A percentile compares a stretch with the other conserved stretches of the same genome.
phyloP scores from a whole-genome alignment of 1,140 invertebrate species.

The Drosophila sucinea region DNA sequence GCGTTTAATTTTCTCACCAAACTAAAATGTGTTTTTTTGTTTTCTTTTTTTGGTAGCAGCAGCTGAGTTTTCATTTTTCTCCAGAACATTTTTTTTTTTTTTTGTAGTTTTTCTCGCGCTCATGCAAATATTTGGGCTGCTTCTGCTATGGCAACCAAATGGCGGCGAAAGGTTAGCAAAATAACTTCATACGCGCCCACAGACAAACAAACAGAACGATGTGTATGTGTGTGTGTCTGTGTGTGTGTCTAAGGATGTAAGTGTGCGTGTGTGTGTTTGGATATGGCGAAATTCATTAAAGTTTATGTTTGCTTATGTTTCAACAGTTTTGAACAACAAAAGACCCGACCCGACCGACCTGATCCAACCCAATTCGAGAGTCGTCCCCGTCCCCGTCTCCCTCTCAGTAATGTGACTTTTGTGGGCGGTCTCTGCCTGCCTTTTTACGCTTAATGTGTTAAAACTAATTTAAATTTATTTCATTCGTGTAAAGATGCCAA shows the following conservation, averaged over 20 bases:
- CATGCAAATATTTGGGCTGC: constrained; percentile 74
- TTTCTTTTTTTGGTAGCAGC: constrained; percentile 21
- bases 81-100: constrained; percentile 35
- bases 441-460: constrained; percentile 80
- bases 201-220: constrained; percentile 8
- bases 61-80: constrained; percentile 23
- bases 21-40: constrained; percentile 69
- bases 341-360: constrained; percentile 16
- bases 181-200: constrained; percentile 68
- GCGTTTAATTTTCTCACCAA: constrained; percentile 78
- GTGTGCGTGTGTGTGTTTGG: constrained; percentile 57
- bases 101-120: constrained; percentile 59
- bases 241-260: constrained; percentile 9
- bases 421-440: constrained; percentile 46
- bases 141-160: constrained; percentile 62
- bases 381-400: not conserved
- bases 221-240: constrained; percentile 45
- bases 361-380: constrained; percentile 8
- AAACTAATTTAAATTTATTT: constrained; percentile 82
- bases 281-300: constrained; percentile 80
- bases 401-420: constrained; percentile 45
- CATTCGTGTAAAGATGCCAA: constrained; percentile 67
- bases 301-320: constrained; percentile 75
- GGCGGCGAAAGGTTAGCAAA: constrained; percentile 77
- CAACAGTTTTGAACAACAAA: constrained; percentile 52